Evolutionary conservation across 2,797 vertebrate genomes (phyloP).

Genomic region (Manis pentadactyla): DNA sequence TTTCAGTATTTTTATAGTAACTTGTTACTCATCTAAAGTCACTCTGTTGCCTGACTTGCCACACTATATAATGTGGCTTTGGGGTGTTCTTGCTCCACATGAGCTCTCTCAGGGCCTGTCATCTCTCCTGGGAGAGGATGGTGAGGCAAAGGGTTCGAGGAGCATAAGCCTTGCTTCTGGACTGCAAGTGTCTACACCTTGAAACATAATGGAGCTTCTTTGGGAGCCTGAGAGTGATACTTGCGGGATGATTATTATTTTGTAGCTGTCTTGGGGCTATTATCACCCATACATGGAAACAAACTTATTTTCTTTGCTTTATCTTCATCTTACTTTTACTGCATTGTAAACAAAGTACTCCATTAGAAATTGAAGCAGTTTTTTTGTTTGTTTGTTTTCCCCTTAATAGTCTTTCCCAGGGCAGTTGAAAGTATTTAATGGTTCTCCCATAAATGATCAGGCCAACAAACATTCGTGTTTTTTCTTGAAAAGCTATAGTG

Average conservation of each 20-base stretch:
- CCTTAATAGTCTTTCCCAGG: slow-evolving; percentile 1
- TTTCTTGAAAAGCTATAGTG: slow-evolving; percentile 20
- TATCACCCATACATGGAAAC: background rate
- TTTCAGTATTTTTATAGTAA: slow-evolving; percentile 27
- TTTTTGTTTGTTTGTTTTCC: background rate
- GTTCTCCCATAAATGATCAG: slow-evolving; percentile 20
- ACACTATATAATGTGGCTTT: slow-evolving; percentile 15
- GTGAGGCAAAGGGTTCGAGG: slow-evolving; percentile 61
- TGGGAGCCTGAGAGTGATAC: background rate
- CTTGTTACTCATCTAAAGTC: slow-evolving; percentile 61
- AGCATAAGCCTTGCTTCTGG: slow-evolving; percentile 61
- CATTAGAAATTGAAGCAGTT: background rate
- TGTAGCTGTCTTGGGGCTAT: background rate
- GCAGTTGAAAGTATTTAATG: slow-evolving; percentile 9
- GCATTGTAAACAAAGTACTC: slow-evolving; percentile 15
- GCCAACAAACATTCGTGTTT: slow-evolving; percentile 11
- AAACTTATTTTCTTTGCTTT: slow-evolving; percentile 45
- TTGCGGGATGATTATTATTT: slow-evolving; percentile 56
- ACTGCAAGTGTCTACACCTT: slow-evolving; percentile 3
- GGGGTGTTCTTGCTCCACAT: background rate
- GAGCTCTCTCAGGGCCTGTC: slow-evolving; percentile 72
- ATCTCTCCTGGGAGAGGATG: background rate
- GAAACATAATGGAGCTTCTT: slow-evolving; percentile 31
- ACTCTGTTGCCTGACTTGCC: slow-evolving; percentile 27
- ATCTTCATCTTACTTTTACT: slow-evolving; percentile 37